A percentile compares a stretch with the other conserved stretches of the same genome.
phyloP scores from a whole-genome alignment of 2,113 vertebrate species.

The Chloebia gouldiae region DNA sequence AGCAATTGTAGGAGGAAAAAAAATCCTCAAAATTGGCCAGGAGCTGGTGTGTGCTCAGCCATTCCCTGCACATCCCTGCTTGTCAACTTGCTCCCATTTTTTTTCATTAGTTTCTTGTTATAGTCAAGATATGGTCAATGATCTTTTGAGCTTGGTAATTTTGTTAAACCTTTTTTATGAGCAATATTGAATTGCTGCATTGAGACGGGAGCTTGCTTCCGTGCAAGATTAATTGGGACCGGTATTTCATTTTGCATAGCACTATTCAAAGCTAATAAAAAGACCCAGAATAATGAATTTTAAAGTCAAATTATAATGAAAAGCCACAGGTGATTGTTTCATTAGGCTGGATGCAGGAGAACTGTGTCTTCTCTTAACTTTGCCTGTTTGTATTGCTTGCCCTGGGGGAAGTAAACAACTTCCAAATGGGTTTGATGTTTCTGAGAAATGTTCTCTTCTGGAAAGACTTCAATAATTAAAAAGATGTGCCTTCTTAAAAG shows the following conservation, averaged over 20 bases:
- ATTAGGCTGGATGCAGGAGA: background rate
- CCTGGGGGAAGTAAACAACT: constrained; percentile 24
- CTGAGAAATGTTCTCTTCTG: background rate
- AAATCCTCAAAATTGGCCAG: rapidly evolving
- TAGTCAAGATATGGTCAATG: background rate
- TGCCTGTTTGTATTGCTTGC: background rate
- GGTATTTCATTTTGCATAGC: constrained; percentile 18
- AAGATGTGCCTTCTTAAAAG: background rate
- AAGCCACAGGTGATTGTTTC: constrained; percentile 37
- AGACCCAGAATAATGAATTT: constrained; percentile 12
- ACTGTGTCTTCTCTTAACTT: background rate
- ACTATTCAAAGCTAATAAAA: constrained; percentile 18
- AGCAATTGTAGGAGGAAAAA: background rate
- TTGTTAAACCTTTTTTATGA: constrained; percentile 36
- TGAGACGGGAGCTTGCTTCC: background rate
- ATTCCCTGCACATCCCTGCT: background rate
- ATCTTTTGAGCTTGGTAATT: constrained; percentile 42
- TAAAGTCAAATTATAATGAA: background rate
- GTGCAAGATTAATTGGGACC: background rate
- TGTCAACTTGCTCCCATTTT: background rate
- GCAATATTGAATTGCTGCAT: background rate
- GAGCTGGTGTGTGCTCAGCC: background rate
- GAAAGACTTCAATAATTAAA: background rate
- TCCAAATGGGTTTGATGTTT: background rate
- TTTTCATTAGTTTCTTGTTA: constrained; percentile 35